These are phyloP conservation scores for Solea solea DNA, from an alignment of 2,113 vertebrate genomes.

Conservation along the genomic window DNA sequence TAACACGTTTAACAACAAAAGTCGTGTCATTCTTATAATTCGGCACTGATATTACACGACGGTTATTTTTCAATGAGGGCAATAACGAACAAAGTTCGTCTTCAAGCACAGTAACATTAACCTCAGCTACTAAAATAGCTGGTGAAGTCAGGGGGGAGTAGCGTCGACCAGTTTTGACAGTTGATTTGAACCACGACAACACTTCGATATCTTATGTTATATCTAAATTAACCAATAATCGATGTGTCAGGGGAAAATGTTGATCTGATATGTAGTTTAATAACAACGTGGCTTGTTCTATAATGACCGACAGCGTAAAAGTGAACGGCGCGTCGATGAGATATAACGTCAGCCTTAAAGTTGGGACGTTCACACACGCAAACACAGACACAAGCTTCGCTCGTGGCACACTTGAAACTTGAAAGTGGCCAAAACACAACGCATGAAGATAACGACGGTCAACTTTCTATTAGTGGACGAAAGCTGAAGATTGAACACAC, in stretches of 20 bases:
- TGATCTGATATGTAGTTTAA: neutral
- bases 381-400: slow-evolving; percentile 17
- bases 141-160: slow-evolving; percentile 13
- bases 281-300: neutral
- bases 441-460: neutral
- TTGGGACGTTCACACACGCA: slow-evolving; percentile 23
- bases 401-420: slow-evolving; percentile 53
- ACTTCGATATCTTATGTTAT: neutral
- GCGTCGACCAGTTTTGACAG: neutral
- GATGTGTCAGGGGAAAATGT: no score
- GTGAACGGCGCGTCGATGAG: slow-evolving; percentile 40
- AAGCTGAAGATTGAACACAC: neutral
- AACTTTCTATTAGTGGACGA: accelerated
- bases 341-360: slow-evolving; percentile 62
- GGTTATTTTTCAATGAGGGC: no score
- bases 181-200: neutral
- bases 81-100: no score
- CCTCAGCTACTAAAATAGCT: neutral
- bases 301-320: neutral
- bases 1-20: neutral
- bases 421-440: slow-evolving; percentile 34
- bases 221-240: neutral
- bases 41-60: no score
- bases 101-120: neutral
- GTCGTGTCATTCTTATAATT: neutral